These are phyloP conservation scores for Tenthredo notha DNA, from an alignment of 2,888 invertebrate species.

Conservation along the genomic window DNA sequence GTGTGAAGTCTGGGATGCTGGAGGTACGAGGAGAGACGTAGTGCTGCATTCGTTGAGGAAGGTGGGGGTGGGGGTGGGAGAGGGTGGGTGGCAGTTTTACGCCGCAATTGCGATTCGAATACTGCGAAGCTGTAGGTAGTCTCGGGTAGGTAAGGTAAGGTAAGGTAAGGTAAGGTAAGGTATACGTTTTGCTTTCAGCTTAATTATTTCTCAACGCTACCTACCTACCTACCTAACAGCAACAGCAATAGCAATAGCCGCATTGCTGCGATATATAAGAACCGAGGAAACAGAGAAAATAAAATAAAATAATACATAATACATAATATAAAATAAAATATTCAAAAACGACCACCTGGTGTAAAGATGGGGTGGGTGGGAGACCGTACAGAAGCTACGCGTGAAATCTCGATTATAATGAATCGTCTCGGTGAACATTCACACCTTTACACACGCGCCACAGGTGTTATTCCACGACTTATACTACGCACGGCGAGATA, in stretches of 20 bases:
- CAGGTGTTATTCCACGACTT: slow-evolving; percentile 6
- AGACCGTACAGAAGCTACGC: slow-evolving; percentile 20
- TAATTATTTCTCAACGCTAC: slow-evolving; percentile 30
- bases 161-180: background rate
- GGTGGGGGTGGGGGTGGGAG: background rate
- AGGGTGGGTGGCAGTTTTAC: slow-evolving; percentile 24
- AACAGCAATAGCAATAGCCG: background rate
- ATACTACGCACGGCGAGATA: background rate
- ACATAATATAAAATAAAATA: slow-evolving; percentile 27
- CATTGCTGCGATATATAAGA: background rate
- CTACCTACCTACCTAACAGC: background rate
- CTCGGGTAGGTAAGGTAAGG: slow-evolving; percentile 13
- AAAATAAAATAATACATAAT: background rate
- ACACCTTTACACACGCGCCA: slow-evolving; percentile 30
- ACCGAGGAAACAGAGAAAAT: background rate
- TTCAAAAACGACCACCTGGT: slow-evolving; percentile 28
- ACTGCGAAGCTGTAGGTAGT: slow-evolving; percentile 29
- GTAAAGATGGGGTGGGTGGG: background rate
- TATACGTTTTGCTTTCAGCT: slow-evolving; percentile 39
- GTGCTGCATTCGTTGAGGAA: background rate
- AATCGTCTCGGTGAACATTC: slow-evolving; percentile 30
- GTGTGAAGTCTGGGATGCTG: slow-evolving; percentile 15
- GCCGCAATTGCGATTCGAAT: slow-evolving; percentile 46
- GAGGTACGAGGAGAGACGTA: background rate
- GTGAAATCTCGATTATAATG: slow-evolving; percentile 36